Conservation (phyloP, 2,888 invertebrate genomes). For the Thera britannica region DNA sequence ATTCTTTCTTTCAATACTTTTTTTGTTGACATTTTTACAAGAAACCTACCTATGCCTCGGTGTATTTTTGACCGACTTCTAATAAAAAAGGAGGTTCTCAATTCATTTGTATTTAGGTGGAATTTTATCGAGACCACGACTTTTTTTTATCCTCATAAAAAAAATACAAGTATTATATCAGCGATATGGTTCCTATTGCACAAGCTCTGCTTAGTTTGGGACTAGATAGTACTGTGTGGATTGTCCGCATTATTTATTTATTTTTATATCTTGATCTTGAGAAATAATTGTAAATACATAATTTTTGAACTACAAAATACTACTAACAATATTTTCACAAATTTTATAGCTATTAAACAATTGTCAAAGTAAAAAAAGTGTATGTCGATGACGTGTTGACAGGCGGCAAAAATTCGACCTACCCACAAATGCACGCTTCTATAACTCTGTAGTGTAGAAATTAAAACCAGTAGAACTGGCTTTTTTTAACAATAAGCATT, state of each 20-base stretch:
- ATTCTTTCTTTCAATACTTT: conserved; percentile 59
- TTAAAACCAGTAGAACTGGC: conserved; percentile 43
- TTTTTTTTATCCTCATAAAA: too few species aligned
- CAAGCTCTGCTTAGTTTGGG: too few species aligned
- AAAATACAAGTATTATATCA: too few species aligned
- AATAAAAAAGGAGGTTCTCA: too few species aligned
- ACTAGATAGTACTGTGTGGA: too few species aligned
- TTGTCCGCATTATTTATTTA: too few species aligned
- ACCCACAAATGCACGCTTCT: conserved; percentile 73
- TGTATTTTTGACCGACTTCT: too few species aligned
- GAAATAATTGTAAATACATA: not conserved
- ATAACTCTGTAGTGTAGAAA: conserved; percentile 52
- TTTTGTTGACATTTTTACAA: conserved; percentile 31
- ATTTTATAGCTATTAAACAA: conserved; percentile 21
- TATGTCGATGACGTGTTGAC: conserved; percentile 75
- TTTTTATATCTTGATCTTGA: too few species aligned
- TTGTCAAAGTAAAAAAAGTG: conserved; percentile 41
- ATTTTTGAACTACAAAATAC: not conserved
- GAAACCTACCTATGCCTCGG: not conserved
- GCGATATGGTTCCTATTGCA: too few species aligned
- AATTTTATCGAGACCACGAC: too few species aligned
- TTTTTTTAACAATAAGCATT: not conserved
- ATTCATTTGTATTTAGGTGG: too few species aligned
- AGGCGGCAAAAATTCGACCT: conserved; percentile 65
- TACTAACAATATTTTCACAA: not conserved